Evolutionary conservation across 2,888 invertebrate species (phyloP).

Genomic region (Liopterus haemorrhoidalis): DNA sequence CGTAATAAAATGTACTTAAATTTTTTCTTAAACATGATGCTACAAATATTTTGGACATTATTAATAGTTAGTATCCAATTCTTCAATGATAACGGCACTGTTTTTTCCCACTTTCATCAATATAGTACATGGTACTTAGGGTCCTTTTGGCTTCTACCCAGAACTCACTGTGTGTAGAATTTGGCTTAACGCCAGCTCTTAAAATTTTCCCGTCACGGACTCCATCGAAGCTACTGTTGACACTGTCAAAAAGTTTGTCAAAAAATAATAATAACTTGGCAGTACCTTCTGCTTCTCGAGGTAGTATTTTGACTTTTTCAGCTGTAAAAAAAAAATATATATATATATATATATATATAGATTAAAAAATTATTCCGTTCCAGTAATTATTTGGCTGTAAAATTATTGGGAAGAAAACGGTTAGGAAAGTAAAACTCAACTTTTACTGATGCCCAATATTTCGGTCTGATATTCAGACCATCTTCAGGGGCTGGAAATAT

Average conservation of each 20-base stretch:
- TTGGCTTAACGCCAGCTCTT: background rate
- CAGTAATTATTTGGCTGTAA: too few relatives aligned
- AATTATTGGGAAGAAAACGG: too few relatives aligned
- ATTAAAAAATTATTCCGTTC: background rate
- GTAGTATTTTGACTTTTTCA: background rate
- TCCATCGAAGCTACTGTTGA: background rate
- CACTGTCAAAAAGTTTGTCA: conserved; percentile 2
- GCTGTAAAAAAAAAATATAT: background rate
- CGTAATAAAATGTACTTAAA: conserved; percentile 25
- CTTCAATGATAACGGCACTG: conserved; percentile 22
- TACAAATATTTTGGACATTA: conserved; percentile 22
- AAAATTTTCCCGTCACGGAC: background rate
- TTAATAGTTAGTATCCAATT: conserved; percentile 27
- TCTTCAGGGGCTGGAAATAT: too few relatives aligned
- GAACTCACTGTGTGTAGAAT: background rate
- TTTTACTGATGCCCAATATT: too few relatives aligned
- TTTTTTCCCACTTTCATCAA: background rate
- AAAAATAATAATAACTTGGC: conserved; percentile 3
- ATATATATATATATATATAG: background rate
- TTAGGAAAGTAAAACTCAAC: too few relatives aligned
- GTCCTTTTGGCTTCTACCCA: background rate
- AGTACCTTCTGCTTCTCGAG: background rate
- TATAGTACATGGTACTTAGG: background rate
- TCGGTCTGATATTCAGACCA: too few relatives aligned
- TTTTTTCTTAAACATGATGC: conserved; percentile 21